phyloP scores from a whole-genome alignment of 2,113 vertebrate genomes.

The Mastomys natalensis region DNA sequence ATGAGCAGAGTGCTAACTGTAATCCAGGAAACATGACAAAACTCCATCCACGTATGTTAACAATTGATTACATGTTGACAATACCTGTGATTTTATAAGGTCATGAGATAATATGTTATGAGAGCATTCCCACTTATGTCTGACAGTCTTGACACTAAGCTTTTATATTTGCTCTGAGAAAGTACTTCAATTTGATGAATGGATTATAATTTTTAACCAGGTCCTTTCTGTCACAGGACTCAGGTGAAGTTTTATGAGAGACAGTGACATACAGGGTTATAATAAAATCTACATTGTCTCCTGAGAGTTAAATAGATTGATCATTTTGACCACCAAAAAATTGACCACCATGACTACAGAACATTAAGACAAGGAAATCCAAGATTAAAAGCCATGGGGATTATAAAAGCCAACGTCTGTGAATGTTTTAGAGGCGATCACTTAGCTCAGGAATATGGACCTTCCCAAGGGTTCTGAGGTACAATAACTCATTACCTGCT shows the following conservation, averaged over 20 bases:
- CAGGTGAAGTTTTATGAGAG: constrained; percentile 58
- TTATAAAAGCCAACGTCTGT: constrained; percentile 48
- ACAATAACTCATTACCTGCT: background rate
- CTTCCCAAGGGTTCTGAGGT: background rate
- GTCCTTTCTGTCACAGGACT: background rate
- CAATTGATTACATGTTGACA: background rate
- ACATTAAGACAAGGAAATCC: constrained; percentile 43
- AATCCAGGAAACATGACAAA: background rate
- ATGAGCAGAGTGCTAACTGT: background rate
- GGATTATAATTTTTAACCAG: constrained; percentile 44
- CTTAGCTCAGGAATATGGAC: background rate
- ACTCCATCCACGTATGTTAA: background rate
- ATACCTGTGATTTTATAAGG: background rate
- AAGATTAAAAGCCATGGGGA: constrained; percentile 48
- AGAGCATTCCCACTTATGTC: constrained; percentile 8
- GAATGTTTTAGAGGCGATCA: background rate
- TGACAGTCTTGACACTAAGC: background rate
- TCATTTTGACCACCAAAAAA: constrained; percentile 52
- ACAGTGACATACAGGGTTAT: background rate
- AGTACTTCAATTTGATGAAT: constrained; percentile 43
- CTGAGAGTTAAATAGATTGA: constrained; percentile 71
- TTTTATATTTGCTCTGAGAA: constrained; percentile 20
- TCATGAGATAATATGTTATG: constrained; percentile 23
- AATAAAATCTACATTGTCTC: constrained; percentile 63
- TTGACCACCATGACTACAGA: background rate